Evolutionary conservation across 2,888 invertebrate genomes (phyloP), one percentile per base, ranked within the genome.

Genomic region (Drosophila nigricruria): DNA sequence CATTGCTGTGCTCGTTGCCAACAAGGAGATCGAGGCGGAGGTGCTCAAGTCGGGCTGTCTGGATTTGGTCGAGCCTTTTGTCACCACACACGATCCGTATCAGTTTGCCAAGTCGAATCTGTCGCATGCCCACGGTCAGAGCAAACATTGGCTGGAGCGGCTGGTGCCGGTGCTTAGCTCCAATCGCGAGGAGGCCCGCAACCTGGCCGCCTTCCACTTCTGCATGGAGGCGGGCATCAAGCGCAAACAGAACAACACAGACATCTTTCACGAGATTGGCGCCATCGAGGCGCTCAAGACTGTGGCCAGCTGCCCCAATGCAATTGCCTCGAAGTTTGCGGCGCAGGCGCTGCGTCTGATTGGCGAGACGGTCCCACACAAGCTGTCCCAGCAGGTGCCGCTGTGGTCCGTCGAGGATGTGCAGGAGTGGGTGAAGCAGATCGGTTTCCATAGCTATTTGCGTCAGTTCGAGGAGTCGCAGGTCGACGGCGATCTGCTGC

Each of bases 181-280:
- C 43, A 97, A 98, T 91, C 94, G 98, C 71, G 98, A 98, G 91
- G 99, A 99, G 93, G 99, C 99, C 0, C 95, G 98, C 88, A 98
- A 98, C 92, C 93, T 99, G 84, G 99, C 99, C 5, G 98, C 99
- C 38, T 99, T 99, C 92, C 99, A 99, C 92, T 97, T 99, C 92
- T 98, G 98, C 91, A 98, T 99, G 98, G 99, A 99, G 93, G 99
- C 99, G 14, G 98, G 98, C 40, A 99, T 99, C 62, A 99, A 99
- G 92, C 97, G 98, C 88, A 96, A 96, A 86, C 98, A 98, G 92
- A 97, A 97, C 5, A 97, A 97, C 76, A 97, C 97, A 0, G 96
- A 96, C 92, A 96, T 98, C 89, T 98, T 99, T 92, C 94, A 96
- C 71, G 97, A 98, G 93, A 99, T 99, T 79, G 98, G 97, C 60